Evolutionary conservation across 2,797 vertebrate genomes (phyloP), one percentile per base, ranked within the genome.

Genomic region (Cottoperca gobio): DNA sequence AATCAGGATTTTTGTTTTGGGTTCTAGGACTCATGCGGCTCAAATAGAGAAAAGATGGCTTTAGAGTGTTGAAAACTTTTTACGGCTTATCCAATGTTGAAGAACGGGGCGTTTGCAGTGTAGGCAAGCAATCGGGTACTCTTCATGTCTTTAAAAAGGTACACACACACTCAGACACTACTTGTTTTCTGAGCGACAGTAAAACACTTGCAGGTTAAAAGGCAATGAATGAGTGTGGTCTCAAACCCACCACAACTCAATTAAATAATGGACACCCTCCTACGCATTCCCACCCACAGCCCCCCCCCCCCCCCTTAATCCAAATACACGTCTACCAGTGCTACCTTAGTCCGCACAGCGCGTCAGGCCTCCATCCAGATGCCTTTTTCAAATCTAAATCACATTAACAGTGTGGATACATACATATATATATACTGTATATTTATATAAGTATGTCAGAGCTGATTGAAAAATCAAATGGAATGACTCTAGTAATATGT

Each of bases 131-230:
- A 76, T 87, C 79, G 42, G 86, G 79, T 76, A 83, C 83, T 88
- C 79, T 85, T 85, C 76, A 63, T 43, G 21, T 74, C 68, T 48
- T 77, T 45, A 63, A 85, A 70, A 85, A 89, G 67, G 77, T 86
- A 85, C 78, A 74, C 71, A 63, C 77, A 61, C 80, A 79, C 63
- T 83, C 79, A 13, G 17, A 78, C 76, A 75, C 75, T 8, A 70
- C 57, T 82, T 17, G 6, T 59, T 81, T 71, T 84, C 76, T 52
- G 75, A 84, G 77, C 68, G 64, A 88, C 81, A 86, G 85, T 68
- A 70, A 81, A 84, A 82, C 79, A 81, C 75, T 86, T 86, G 88
- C 82, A 87, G 85, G 82, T 83, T 88, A 76, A 87, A 92, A 92
- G 86, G 89, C 83, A 86, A 93, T 83, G 78, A 81, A 85, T 74